These are phyloP conservation scores for Ypsolopha sequella DNA, from an alignment of 2,888 invertebrate species.

Conservation along the genomic window DNA sequence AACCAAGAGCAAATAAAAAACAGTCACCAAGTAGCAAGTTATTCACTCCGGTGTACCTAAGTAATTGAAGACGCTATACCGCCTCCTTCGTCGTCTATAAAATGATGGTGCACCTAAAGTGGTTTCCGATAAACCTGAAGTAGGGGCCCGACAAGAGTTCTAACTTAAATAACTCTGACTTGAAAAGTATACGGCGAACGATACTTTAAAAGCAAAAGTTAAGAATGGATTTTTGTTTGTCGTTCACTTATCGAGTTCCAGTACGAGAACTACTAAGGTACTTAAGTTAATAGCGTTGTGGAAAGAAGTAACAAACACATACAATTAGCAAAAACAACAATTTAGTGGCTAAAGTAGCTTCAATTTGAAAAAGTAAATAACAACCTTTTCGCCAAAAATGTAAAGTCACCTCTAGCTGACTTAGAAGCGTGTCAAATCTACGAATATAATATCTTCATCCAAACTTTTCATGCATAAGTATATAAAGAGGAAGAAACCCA, in stretches of 20 bases:
- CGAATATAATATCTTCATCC: too few relatives aligned
- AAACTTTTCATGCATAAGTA: too few relatives aligned
- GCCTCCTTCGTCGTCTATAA: constrained; percentile 15
- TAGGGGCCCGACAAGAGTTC: constrained; percentile 4
- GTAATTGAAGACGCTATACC: constrained; percentile 26
- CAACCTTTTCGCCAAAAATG: too few relatives aligned
- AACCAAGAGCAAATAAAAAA: constrained; percentile 2
- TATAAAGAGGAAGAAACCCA: neutral
- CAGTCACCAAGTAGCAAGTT: constrained; percentile 14
- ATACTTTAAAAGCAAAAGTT: neutral
- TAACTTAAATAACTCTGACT: neutral
- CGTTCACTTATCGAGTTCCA: too few relatives aligned
- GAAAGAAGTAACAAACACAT: too few relatives aligned
- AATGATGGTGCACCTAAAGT: constrained; percentile 25
- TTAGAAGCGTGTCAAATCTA: too few relatives aligned
- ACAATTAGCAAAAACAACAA: too few relatives aligned
- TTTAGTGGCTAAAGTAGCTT: neutral
- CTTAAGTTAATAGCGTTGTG: too few relatives aligned
- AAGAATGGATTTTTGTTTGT: too few relatives aligned
- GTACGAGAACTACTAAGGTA: too few relatives aligned
- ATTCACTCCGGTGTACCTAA: constrained; percentile 17
- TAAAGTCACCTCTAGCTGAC: too few relatives aligned
- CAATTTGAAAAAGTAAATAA: neutral
- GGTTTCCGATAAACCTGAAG: constrained; percentile 19
- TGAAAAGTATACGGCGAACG: neutral